Conservation (phyloP, 2,113 vertebrate genomes). For the Sinocyclocheilus anophthalmus region DNA sequence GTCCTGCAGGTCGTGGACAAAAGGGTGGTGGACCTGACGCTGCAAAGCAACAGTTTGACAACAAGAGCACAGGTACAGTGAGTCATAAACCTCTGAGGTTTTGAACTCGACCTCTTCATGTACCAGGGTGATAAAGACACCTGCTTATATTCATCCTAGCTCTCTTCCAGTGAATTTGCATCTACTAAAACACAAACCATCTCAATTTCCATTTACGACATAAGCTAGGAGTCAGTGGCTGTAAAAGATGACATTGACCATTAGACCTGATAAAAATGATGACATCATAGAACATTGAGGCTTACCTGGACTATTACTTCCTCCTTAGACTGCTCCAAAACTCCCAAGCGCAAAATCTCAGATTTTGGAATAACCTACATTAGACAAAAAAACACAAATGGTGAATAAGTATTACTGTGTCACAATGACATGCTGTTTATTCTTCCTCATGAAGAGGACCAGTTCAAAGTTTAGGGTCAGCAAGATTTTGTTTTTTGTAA, state of each 20-base stretch:
- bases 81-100: not conserved
- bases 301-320: constrained; percentile 93
- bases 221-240: not conserved
- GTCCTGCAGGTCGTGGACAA: constrained; percentile 90
- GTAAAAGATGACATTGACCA: not conserved
- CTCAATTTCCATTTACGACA: not conserved
- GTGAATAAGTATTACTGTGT: not conserved
- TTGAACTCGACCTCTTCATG: not conserved
- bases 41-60: constrained; percentile 78
- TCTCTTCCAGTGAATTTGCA: not conserved
- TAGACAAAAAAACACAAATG: not conserved
- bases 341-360: constrained; percentile 85
- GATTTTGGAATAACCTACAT: constrained; percentile 87
- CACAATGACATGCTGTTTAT: not conserved
- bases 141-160: not conserved
- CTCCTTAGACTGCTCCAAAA: constrained; percentile 90
- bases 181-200: not conserved
- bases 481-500: not conserved
- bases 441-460: not conserved
- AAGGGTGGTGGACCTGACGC: constrained; percentile 91
- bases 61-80: constrained; percentile 45
- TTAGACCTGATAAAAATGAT: not conserved
- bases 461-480: not conserved
- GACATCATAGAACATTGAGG: not conserved
- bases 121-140: not conserved